phyloP scores from a whole-genome alignment of 2,888 invertebrate species.

The Amphimallon solstitiale region DNA sequence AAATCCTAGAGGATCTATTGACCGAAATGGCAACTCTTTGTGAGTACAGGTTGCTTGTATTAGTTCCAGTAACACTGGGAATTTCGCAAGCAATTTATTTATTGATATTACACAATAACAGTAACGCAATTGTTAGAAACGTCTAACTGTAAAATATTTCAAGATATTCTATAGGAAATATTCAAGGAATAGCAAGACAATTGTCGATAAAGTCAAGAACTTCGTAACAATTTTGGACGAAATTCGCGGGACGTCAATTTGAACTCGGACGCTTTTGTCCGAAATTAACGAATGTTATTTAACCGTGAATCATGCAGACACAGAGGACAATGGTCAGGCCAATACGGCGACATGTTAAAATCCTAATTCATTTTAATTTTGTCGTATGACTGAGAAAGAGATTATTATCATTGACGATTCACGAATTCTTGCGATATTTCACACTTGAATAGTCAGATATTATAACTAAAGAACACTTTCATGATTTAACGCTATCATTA shows the following conservation, averaged over 20 bases:
- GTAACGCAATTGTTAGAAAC: too few species aligned
- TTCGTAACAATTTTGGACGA: conserved; percentile 2
- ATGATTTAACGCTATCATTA: conserved; percentile 32
- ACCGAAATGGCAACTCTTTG: too few species aligned
- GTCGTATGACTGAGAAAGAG: conserved; percentile 17
- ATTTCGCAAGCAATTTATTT: too few species aligned
- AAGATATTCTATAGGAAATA: too few species aligned
- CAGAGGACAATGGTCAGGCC: not conserved
- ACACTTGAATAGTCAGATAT: conserved; percentile 36
- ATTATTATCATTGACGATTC: conserved; percentile 30
- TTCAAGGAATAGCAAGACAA: too few species aligned
- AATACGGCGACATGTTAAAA: conserved; percentile 1
- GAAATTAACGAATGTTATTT: conserved; percentile 25
- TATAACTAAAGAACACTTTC: conserved; percentile 33
- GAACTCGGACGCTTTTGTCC: not conserved
- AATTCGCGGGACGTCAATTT: conserved; percentile 10
- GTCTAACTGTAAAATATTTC: too few species aligned
- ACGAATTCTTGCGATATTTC: conserved; percentile 37
- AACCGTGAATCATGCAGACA: not conserved
- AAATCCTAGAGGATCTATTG: too few species aligned
- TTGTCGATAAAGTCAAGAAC: too few species aligned
- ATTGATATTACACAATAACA: too few species aligned
- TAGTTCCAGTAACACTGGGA: too few species aligned
- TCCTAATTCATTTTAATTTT: conserved; percentile 19
- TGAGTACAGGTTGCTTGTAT: too few species aligned